Evolutionary conservation across 2,888 invertebrate genomes (phyloP).

Genomic region (Pseudococcus longispinus): DNA sequence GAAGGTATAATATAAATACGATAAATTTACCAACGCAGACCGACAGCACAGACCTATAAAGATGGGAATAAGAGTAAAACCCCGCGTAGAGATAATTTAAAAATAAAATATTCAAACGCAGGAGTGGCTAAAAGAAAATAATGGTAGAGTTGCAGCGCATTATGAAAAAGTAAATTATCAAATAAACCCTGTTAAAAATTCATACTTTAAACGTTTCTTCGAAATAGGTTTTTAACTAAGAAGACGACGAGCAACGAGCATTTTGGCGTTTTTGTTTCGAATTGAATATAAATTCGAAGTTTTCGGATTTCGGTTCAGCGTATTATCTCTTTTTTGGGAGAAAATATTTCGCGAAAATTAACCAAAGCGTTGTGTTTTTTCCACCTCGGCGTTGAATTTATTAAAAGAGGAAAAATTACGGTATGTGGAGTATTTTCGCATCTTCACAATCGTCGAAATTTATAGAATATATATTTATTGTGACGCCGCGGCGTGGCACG

Average conservation of each 20-base stretch:
- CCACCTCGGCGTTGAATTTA: neutral
- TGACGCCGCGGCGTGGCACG: neutral
- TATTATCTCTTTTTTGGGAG: neutral
- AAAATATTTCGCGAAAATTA: neutral
- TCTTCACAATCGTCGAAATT: neutral
- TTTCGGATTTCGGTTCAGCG: neutral
- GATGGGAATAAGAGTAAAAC: neutral
- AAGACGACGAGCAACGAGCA: neutral
- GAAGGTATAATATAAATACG: neutral
- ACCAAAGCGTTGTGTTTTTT: neutral
- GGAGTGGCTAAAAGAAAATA: neutral
- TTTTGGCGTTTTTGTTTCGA: neutral
- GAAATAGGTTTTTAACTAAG: conserved; percentile 26
- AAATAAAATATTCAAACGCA: conserved; percentile 19
- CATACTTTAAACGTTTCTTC: conserved; percentile 19
- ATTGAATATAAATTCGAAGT: neutral
- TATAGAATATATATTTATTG: neutral
- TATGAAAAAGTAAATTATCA: conserved; percentile 28
- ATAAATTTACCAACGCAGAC: neutral
- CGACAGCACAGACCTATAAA: neutral
- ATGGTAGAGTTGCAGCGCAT: neutral
- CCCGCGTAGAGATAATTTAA: neutral
- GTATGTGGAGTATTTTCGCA: neutral
- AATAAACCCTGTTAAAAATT: conserved; percentile 34
- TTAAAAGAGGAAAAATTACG: neutral